Conservation (phyloP, 2,888 invertebrate species). For the Harmothoe impar region DNA sequence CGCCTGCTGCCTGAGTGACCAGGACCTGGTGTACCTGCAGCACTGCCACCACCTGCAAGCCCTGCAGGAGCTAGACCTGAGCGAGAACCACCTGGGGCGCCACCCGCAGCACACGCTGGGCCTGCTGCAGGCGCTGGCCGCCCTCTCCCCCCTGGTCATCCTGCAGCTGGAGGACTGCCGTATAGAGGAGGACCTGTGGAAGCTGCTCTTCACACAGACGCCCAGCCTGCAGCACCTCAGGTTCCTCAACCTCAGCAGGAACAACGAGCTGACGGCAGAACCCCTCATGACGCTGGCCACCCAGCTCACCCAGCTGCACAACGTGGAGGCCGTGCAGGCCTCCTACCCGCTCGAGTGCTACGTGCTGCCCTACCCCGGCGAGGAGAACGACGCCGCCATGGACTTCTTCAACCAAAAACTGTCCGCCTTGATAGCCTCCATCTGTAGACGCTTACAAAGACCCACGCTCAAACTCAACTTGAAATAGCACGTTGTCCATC, state of each 20-base stretch:
- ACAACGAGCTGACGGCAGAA: conserved; percentile 70
- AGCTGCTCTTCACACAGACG: conserved; percentile 67
- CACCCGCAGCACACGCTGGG: not conserved
- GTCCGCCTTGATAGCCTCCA: not conserved
- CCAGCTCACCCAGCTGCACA: conserved; percentile 65
- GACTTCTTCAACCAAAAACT: conserved; percentile 40
- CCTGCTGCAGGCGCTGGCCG: conserved; percentile 70
- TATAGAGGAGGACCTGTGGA: conserved; percentile 72
- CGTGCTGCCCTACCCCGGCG: not conserved
- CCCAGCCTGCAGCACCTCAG: conserved; percentile 71
- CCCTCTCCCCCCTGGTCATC: conserved; percentile 71
- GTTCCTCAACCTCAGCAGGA: conserved; percentile 75
- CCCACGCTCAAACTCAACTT: not conserved
- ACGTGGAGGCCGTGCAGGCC: conserved; percentile 69
- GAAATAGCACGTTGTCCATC: not conserved
- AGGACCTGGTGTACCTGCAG: conserved; percentile 76
- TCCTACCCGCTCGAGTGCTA: conserved; percentile 64
- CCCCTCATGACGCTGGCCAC: conserved; percentile 67
- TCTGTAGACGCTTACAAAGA: not conserved
- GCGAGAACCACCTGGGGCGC: conserved; percentile 76
- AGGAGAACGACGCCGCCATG: conserved; percentile 19
- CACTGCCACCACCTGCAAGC: conserved; percentile 74
- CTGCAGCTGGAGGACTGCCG: conserved; percentile 78
- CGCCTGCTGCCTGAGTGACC: conserved; percentile 76
- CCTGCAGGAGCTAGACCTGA: conserved; percentile 78